These are phyloP conservation scores for Lytechinus pictus DNA, from an alignment of 35 echinoderm and acorn worm genomes.

Conservation along the genomic window DNA sequence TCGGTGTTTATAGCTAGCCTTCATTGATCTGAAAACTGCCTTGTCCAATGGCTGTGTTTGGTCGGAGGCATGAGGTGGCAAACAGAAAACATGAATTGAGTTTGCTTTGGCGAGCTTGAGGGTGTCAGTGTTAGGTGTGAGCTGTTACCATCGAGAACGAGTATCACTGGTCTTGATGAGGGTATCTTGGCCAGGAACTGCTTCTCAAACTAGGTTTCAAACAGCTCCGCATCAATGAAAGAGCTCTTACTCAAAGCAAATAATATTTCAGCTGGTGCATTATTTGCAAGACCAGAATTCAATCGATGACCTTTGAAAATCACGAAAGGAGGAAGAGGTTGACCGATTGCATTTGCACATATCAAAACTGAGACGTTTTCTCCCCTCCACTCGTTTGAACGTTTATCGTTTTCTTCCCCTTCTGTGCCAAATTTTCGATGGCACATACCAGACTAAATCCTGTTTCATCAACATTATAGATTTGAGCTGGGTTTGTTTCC, in stretches of 20 bases:
- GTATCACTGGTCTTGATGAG: constrained; percentile 58
- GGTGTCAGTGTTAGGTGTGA: constrained; percentile 56
- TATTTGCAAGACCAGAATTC: constrained; percentile 48
- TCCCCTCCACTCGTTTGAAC: no score
- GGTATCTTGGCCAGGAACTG: constrained; percentile 53
- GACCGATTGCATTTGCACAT: no score
- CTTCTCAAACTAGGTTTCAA: no score
- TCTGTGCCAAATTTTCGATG: no score
- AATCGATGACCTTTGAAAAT: constrained; percentile 15
- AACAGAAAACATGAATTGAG: constrained; percentile 58
- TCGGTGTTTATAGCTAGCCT: constrained; percentile 59
- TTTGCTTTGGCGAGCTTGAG: constrained; percentile 57
- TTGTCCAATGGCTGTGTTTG: constrained; percentile 76
- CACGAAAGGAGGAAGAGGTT: no score
- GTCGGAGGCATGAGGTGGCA: constrained; percentile 68
- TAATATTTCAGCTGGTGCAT: constrained; percentile 74
- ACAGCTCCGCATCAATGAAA: constrained; percentile 70
- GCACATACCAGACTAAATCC: no score
- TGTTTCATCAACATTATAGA: no score
- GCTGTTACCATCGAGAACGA: constrained; percentile 61
- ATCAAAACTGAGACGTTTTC: no score
- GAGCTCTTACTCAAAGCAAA: background rate
- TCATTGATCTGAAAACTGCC: constrained; percentile 61
- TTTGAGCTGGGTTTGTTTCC: no score
- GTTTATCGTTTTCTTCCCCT: no score